Base-by-base conservation (phyloP, 2,797 vertebrate species). In the Pachyuromys duprasi region DNA sequence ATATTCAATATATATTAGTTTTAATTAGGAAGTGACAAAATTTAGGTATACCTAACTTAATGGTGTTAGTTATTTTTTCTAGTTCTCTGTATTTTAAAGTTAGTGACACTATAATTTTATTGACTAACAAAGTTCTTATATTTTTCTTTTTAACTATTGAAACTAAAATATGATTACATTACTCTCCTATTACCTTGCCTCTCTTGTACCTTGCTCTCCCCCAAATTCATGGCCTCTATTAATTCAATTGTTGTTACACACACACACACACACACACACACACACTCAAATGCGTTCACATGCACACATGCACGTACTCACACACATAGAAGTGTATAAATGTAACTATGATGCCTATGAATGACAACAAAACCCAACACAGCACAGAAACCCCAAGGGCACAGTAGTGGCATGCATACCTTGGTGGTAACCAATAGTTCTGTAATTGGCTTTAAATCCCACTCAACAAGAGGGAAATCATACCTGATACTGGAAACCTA, bases 41-140 rank as follows among this genome's bases (percentile, higher is more conserved):
- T 90, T 86, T 75, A 75, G 24, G 11, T 11, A 57, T 42, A 65
- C 70, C 42, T 33, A 87, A 86, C 86, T 89, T 79, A 86, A 53
- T 84, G 60, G 8, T 87, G 28, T 20, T 18, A 70, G 62, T 88
- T 86, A 39, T 92, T 89, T 60, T 74, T 93, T 90, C 22, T 96
- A 90, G 8, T 3, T 86, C 4, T 88, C 26, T 96, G 8, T 84
- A 76, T 96, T 95, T 92, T 90, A 76, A 83, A 82, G 39, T 94
- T 82, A 90, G 14, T 74, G 69, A 53, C 7, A n/a, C 69, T 72
- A 65, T 63, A 90, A 76, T 84, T 62, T 82, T 92, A 75, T 94
- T 95, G 89, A 5, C 76, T 93, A 93, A 93, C 14, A 72, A 92
- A 90, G 22, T 26, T 33, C 36, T 36, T 89, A 33, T 33, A 84